Percentiles rank a stretch among this genome's conserved stretches.
Conservation (phyloP, 2,113 vertebrate genomes). For the Salminus brasiliensis region DNA sequence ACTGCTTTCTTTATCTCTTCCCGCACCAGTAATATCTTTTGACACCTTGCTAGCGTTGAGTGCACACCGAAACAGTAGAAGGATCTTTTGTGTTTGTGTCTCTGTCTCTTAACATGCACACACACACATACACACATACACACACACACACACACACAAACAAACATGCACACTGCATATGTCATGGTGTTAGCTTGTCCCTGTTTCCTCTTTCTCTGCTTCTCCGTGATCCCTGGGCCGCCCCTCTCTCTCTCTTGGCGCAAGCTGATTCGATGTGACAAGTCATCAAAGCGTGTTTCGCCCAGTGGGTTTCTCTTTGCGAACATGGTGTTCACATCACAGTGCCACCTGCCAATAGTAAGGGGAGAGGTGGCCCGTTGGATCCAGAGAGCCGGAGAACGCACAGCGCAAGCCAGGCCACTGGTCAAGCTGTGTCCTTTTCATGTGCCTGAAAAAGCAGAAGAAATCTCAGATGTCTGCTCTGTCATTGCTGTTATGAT, state of each 20-base stretch:
- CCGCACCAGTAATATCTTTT: conserved; percentile 36
- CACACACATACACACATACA: conserved; percentile 8
- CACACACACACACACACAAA: conserved; percentile 12
- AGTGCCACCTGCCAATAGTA: conserved; percentile 20
- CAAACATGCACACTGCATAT: conserved; percentile 42
- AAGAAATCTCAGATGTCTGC: conserved; percentile 41
- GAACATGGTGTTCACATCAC: background rate
- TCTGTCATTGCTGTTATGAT: conserved; percentile 51
- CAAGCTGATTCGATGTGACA: conserved; percentile 30
- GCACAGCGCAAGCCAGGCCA: conserved; percentile 33
- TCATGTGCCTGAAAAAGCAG: conserved; percentile 24
- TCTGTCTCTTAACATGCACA: conserved; percentile 36
- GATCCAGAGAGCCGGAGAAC: conserved; percentile 43
- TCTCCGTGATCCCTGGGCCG: conserved; percentile 54
- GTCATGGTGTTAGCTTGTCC: conserved; percentile 40
- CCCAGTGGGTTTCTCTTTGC: background rate
- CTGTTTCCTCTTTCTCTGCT: conserved; percentile 41
- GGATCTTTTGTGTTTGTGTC: conserved; percentile 44
- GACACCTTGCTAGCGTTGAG: conserved; percentile 18
- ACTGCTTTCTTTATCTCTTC: conserved; percentile 17
- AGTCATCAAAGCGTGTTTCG: conserved; percentile 3
- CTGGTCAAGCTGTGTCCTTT: conserved; percentile 32
- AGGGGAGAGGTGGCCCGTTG: background rate
- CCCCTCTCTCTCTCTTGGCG: conserved; percentile 43
- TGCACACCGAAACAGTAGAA: conserved; percentile 22